A percentile compares a stretch with the other conserved stretches of the same genome.
phyloP scores from a whole-genome alignment of 2,888 invertebrate genomes.

The Ophonus ardosiacus region DNA sequence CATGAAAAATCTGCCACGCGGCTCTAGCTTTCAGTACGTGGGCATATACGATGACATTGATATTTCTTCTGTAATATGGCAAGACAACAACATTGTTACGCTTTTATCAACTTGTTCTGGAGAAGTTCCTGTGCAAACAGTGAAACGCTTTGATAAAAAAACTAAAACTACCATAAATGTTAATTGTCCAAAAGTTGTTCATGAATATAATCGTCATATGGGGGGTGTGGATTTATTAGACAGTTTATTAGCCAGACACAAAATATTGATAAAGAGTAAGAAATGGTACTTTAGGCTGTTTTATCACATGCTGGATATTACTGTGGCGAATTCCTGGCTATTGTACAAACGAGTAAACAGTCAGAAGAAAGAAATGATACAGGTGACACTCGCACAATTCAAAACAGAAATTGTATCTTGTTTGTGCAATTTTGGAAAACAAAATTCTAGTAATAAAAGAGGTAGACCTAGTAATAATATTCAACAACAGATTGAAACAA shows the following conservation, averaged over 20 bases:
- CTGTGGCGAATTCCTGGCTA: neutral
- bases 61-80: conserved; percentile 67
- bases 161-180: neutral
- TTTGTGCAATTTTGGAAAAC: conserved; percentile 1
- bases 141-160: conserved; percentile 25
- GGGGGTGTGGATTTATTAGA: conserved; percentile 3
- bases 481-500: neutral
- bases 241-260: conserved; percentile 13
- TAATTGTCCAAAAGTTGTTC: neutral
- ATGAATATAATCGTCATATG: conserved; percentile 35
- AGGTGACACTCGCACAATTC: neutral
- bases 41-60: conserved; percentile 49
- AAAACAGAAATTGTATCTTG: neutral
- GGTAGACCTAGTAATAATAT: neutral
- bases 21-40: conserved; percentile 42
- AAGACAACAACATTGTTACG: conserved; percentile 71
- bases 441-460: no score
- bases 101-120: conserved; percentile 70
- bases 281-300: conserved; percentile 18
- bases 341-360: neutral
- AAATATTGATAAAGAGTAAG: conserved; percentile 1
- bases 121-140: conserved; percentile 67
- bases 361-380: neutral
- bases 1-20: neutral
- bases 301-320: neutral